Base-by-base conservation (phyloP, 2,797 vertebrate species). In the Cossypha heuglini region DNA sequence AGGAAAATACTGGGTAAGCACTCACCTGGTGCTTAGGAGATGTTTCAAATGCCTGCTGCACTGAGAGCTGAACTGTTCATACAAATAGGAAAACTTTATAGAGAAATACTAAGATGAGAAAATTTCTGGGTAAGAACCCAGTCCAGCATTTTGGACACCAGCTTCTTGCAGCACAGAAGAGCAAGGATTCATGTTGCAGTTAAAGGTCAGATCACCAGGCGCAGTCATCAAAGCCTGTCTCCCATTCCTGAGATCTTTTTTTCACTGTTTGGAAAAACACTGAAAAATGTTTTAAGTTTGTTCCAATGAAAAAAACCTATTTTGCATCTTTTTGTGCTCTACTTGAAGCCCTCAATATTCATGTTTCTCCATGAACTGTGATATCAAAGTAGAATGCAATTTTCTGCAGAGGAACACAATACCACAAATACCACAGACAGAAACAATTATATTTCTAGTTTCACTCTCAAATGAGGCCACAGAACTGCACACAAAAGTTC, bases 1-100 rank as follows among this genome's bases (percentile, higher is more conserved):
- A 93, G 25, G 6, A 81, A 85, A 68, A 66, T 13, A 74, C 13
- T 59, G 26, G 12, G 22, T 20, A 69, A 63, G 43, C 14, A n/a
- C 13, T 69, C 57, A 31, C 4, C 6, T 31, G n/a, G 7, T 61
- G 6, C 0, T 0, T 2, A 48, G 13, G 8, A 57, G 16, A 67
- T 11, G 18, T 46, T 79, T 77, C 40, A 67, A 24, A 26, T 46
- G 19, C n/a, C 24, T 80, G n/a, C 42, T 54, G 38, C 29, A 78
- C 40, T 17, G 19, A 82, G 43, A 35, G 4, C 14, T 49, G 35
- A 77, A 52, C 12, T 42, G 18, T n/a, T 74, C n/a, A 49, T 28
- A 84, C 2, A 92, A 45, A n/a, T 14, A 6, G 21, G 9, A 38
- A 80, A 49, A 38, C 43, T 58, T 42, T 66, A 17, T 4, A 74